Evolutionary conservation across 1,140 invertebrate species (phyloP).

Genomic region (Colletes latitarsis): DNA sequence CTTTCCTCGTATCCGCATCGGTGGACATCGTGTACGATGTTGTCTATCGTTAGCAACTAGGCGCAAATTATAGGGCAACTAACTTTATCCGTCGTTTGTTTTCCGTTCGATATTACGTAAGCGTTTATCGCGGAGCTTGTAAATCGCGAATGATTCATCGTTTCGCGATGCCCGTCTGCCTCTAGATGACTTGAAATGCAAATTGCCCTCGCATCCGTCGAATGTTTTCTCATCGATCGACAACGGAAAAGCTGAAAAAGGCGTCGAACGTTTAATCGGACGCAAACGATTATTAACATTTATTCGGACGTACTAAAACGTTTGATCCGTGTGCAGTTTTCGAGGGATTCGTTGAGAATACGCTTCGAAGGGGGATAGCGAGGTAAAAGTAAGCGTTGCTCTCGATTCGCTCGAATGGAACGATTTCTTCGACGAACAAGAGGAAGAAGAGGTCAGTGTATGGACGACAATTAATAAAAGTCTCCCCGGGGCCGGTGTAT

Average conservation of each 20-base stretch:
- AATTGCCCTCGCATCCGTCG: conserved; percentile 8
- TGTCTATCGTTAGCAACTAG: no score
- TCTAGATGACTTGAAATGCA: conserved; percentile 20
- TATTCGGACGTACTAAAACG: no score
- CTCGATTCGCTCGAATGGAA: conserved; percentile 39
- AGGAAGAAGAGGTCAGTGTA: neutral
- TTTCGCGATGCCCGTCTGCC: conserved; percentile 25
- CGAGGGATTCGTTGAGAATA: neutral
- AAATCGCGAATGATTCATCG: conserved; percentile 34
- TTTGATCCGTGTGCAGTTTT: neutral
- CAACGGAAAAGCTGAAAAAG: neutral
- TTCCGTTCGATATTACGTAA: conserved; percentile 26
- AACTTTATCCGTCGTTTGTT: neutral
- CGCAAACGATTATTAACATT: no score
- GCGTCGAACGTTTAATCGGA: neutral
- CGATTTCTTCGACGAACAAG: neutral
- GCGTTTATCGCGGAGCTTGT: conserved; percentile 6
- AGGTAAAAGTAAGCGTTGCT: conserved; percentile 10
- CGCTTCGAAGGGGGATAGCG: neutral
- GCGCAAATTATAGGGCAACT: neutral
- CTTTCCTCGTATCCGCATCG: no score
- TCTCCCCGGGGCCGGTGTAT: neutral
- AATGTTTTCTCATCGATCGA: conserved; percentile 10
- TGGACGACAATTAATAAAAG: conserved; percentile 8
- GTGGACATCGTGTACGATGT: neutral